Conservation (phyloP, 2,888 invertebrate genomes). For the Nemurella pictetii region DNA sequence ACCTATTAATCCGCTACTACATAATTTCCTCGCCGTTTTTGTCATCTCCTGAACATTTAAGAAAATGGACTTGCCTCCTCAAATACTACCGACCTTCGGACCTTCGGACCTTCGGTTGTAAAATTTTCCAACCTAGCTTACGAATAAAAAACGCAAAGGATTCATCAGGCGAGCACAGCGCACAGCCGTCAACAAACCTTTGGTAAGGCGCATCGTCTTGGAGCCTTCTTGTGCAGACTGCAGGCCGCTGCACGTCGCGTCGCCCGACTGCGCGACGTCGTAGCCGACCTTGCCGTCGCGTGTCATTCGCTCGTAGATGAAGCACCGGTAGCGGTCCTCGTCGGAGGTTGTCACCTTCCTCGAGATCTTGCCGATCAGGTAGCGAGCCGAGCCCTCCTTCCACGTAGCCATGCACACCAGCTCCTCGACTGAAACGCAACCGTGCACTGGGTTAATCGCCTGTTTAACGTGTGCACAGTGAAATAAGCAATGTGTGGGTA, state of each 20-base stretch:
- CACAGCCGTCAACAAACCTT: constrained; percentile 57
- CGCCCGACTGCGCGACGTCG: constrained; percentile 62
- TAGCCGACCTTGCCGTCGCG: constrained; percentile 35
- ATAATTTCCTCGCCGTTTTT: no score
- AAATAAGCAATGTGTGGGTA: no score
- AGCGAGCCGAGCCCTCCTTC: constrained; percentile 79
- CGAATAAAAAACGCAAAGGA: background rate
- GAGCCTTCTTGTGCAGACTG: constrained; percentile 77
- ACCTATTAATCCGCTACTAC: no score
- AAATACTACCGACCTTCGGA: no score
- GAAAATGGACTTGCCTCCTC: no score
- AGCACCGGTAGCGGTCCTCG: constrained; percentile 79
- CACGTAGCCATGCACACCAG: constrained; percentile 79
- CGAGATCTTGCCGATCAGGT: constrained; percentile 53
- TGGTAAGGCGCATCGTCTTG: constrained; percentile 74
- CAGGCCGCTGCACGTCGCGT: constrained; percentile 78
- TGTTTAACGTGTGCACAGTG: no score
- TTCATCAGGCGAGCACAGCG: background rate
- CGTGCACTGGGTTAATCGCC: no score
- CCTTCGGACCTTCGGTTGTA: no score
- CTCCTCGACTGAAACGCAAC: constrained; percentile 72
- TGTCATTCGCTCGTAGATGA: constrained; percentile 36
- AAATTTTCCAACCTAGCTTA: background rate
- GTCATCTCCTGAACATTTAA: no score
- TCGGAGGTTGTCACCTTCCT: constrained; percentile 59